A percentile compares a stretch with the other conserved stretches of the same genome.
Evolutionary conservation across 2,113 vertebrate species (phyloP).

Genomic region (Tragulus kanchil): DNA sequence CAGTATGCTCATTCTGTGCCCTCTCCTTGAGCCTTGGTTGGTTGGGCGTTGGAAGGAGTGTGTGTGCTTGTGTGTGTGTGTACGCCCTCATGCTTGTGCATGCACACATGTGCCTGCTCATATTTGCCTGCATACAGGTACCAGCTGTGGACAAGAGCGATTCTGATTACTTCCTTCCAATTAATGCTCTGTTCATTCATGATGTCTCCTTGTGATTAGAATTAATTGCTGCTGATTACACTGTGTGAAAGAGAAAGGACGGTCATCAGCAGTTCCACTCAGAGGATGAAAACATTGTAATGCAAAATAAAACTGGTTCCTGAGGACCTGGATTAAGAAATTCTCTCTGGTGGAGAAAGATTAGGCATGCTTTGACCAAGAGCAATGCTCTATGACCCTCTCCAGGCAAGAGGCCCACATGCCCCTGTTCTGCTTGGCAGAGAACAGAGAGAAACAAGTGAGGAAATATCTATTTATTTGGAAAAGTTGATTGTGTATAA

Average conservation of each 20-base stretch:
- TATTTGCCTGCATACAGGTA: neutral
- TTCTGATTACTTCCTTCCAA: conserved; percentile 75
- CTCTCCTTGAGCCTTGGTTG: neutral
- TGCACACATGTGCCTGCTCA: neutral
- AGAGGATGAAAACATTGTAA: conserved; percentile 80
- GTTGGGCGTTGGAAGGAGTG: neutral
- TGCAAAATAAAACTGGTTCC: conserved; percentile 78
- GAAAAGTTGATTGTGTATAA: neutral
- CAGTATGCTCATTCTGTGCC: neutral
- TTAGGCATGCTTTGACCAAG: conserved; percentile 67
- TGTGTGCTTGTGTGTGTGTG: neutral
- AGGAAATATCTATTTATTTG: neutral
- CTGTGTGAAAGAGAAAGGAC: conserved; percentile 68
- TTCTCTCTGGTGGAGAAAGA: conserved; percentile 80
- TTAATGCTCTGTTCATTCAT: conserved; percentile 67
- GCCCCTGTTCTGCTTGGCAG: conserved; percentile 2
- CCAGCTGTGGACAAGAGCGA: conserved; percentile 52
- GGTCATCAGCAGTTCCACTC: conserved; percentile 74
- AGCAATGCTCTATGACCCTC: conserved; percentile 82
- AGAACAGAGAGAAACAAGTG: conserved; percentile 37
- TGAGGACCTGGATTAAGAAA: conserved; percentile 70
- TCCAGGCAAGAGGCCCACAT: conserved; percentile 9
- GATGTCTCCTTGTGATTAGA: conserved; percentile 86
- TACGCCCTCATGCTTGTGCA: no score
- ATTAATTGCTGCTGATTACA: conserved; percentile 86